Evolutionary conservation across 2,888 invertebrate genomes (phyloP).

Genomic region (Alitta virens): DNA sequence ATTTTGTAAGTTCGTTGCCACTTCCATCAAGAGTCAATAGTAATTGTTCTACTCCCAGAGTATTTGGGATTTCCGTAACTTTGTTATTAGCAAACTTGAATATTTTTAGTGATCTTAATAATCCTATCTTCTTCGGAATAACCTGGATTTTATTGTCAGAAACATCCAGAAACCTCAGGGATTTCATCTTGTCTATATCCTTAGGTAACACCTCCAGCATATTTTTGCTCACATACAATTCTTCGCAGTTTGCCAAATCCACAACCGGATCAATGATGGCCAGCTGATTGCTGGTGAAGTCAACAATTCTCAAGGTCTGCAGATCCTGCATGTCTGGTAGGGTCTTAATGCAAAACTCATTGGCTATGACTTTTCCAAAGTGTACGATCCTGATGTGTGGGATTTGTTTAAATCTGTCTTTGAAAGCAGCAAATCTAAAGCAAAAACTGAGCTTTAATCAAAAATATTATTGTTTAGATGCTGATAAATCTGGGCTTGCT

Average conservation of each 20-base stretch:
- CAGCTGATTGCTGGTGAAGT: conserved; percentile 28
- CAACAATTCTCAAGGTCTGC: conserved; percentile 11
- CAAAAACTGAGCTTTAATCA: too few species aligned
- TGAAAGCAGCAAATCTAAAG: too few species aligned
- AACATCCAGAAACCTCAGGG: conserved; percentile 42
- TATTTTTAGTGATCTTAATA: conserved; percentile 40
- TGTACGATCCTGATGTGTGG: too few species aligned
- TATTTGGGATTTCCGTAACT: conserved; percentile 38
- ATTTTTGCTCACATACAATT: conserved; percentile 42
- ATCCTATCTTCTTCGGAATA: conserved; percentile 44
- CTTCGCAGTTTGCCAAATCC: conserved; percentile 29
- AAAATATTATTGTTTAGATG: too few species aligned
- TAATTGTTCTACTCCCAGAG: conserved; percentile 37
- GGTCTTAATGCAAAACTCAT: conserved; percentile 41
- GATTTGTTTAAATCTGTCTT: too few species aligned
- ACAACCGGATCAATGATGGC: conserved; percentile 36
- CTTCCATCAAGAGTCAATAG: conserved; percentile 41
- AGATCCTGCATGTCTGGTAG: conserved; percentile 30
- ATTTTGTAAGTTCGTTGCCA: conserved; percentile 38
- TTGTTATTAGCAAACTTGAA: conserved; percentile 44
- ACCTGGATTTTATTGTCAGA: conserved; percentile 45
- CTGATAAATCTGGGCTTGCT: too few species aligned
- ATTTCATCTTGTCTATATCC: conserved; percentile 44
- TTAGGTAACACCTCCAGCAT: conserved; percentile 44
- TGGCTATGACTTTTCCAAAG: conserved; percentile 12